Conservation (phyloP, 2,113 vertebrate genomes). For the Etheostoma spectabile region DNA sequence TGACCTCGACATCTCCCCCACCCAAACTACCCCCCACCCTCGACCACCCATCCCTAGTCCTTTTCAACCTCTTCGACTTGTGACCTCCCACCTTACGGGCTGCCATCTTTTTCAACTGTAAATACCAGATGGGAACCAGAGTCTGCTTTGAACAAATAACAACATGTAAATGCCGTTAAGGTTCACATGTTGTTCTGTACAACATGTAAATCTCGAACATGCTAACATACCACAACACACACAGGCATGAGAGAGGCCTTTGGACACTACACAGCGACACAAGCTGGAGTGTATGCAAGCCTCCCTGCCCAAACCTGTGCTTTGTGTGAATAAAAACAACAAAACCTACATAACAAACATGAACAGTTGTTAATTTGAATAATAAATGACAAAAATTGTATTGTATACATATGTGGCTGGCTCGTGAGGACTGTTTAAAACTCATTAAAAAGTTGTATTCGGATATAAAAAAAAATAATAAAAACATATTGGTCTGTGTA, state of each 20-base stretch:
- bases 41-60: conserved; percentile 24
- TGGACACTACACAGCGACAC: conserved; percentile 40
- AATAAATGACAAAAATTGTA: conserved; percentile 59
- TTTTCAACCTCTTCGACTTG: conserved; percentile 33
- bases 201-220: conserved; percentile 82
- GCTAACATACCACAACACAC: conserved; percentile 41
- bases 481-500: conserved; percentile 82
- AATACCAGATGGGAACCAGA: conserved; percentile 81
- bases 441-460: conserved; percentile 78
- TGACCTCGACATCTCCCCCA: conserved; percentile 56
- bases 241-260: conserved; percentile 64
- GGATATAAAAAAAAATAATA: conserved; percentile 64
- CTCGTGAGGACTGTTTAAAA: conserved; percentile 76
- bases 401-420: conserved; percentile 74
- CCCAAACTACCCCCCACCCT: neutral
- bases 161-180: conserved; percentile 82
- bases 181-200: conserved; percentile 71
- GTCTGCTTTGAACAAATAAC: conserved; percentile 70
- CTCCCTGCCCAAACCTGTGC: conserved; percentile 76
- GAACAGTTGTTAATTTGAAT: conserved; percentile 61
- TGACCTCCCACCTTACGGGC: conserved; percentile 65
- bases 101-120: conserved; percentile 85
- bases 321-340: conserved; percentile 73
- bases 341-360: conserved; percentile 53
- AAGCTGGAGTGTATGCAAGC: conserved; percentile 66